phyloP scores from a whole-genome alignment of 2,113 vertebrate species.

The Diphyllodes magnificus region DNA sequence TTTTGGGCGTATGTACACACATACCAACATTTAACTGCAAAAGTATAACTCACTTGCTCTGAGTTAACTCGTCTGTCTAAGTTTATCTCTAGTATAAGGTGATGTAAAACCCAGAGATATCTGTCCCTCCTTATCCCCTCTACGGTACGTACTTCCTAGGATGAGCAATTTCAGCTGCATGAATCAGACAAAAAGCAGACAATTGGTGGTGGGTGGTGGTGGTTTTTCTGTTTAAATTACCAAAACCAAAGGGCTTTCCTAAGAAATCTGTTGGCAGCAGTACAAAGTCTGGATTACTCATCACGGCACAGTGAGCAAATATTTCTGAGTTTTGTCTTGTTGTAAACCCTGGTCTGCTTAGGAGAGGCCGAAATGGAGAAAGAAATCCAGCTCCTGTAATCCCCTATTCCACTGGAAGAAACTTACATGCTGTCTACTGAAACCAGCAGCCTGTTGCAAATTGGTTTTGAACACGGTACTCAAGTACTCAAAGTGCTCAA shows the following conservation, averaged over 20 bases:
- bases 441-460: neutral
- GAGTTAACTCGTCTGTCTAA: neutral
- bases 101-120: neutral
- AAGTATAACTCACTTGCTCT: neutral
- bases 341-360: neutral
- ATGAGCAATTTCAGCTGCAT: neutral
- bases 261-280: neutral
- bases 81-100: neutral
- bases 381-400: neutral
- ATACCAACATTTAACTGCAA: neutral
- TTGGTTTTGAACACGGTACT: neutral
- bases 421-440: neutral
- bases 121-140: neutral
- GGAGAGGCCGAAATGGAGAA: neutral
- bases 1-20: neutral
- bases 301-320: neutral
- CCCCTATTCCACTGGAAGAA: neutral
- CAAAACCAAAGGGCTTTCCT: neutral
- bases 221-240: neutral
- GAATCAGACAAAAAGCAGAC: neutral
- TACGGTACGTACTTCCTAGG: neutral
- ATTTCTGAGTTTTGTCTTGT: neutral
- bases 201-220: neutral
- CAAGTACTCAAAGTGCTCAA: neutral
- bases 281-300: neutral